Evolutionary conservation across 2,888 invertebrate genomes (phyloP), one percentile per base, ranked within the genome.

Genomic region (Cephalotes varians): DNA sequence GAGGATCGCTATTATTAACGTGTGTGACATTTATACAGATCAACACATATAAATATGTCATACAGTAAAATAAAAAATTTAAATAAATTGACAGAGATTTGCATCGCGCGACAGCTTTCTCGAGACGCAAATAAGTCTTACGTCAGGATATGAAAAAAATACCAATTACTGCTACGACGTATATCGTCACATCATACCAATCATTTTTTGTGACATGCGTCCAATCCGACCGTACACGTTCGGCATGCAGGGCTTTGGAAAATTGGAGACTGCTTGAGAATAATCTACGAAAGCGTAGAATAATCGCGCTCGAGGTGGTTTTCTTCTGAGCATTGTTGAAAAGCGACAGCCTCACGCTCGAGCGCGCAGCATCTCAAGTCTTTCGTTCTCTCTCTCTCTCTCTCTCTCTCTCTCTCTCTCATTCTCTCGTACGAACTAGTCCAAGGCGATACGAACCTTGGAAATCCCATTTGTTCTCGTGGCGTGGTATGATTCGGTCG

Each of bases 391-490:
- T 60, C 34, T 34, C n/a, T n/a, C n/a, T n/a, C n/a, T n/a, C n/a
- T n/a, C n/a, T 64, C 64, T 44, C 9, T 64, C 18, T 49, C 47
- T n/a, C n/a, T 64, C 64, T 44, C 9, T 64, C 18, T 49, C 47
- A 37, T 37, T 44, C 10, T 54, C 28, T 69, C 31, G 49, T 58
- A 54, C 64, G 37, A 49, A 54, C 6, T 71, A 65, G 71, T 64
- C 73, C 58, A 82, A 82, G 76, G 83, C 28, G 49, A 88, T 92
- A 93, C 93, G 88, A 93, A 94, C 94, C 94, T 94, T 94, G 94
- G 88, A 90, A 92, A 76, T 91, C 90, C 91, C 90, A 91, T 84
- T 93, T 93, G 92, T 92, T 93, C 86, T 93, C 93, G 82, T 90
- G 92, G 56, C 93, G 91, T 69, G 77, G 77, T 85, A 94, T 94